Conservation (phyloP, 2,797 vertebrate genomes). For the Lycodopsis pacificus region DNA sequence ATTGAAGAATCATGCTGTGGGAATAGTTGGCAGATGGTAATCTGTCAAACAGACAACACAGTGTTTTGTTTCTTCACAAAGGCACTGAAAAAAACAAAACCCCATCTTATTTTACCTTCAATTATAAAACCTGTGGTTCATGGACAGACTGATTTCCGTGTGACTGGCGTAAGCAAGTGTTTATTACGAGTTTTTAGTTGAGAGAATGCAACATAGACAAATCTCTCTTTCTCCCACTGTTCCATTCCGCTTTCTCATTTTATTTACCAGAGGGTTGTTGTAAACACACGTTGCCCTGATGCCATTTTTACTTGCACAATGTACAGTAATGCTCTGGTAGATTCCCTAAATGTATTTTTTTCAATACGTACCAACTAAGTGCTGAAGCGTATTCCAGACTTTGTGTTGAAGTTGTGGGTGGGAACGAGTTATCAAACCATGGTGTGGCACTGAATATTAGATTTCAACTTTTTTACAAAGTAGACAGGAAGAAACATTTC, state of each 20-base stretch:
- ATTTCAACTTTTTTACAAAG: neutral
- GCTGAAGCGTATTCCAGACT: neutral
- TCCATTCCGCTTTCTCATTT: neutral
- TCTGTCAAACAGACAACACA: constrained; percentile 79
- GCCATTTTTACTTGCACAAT: neutral
- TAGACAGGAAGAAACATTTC: neutral
- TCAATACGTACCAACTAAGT: neutral
- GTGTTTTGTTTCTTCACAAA: constrained; percentile 70
- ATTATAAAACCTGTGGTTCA: constrained; percentile 59
- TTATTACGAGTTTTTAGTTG: constrained; percentile 19
- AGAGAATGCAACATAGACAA: neutral
- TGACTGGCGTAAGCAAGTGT: constrained; percentile 24
- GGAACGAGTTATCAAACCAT: constrained; percentile 20
- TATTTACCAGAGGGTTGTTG: constrained; percentile 17
- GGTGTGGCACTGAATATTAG: constrained; percentile 10
- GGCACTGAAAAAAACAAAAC: constrained; percentile 47
- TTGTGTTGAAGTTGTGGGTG: constrained; percentile 1
- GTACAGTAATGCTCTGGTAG: neutral
- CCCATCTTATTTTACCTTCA: constrained; percentile 56
- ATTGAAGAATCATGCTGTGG: constrained; percentile 77
- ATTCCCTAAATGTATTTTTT: neutral
- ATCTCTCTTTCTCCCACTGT: neutral
- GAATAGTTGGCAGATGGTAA: constrained; percentile 75
- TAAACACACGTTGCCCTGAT: neutral
- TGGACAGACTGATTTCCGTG: constrained; percentile 24